A percentile compares a stretch with the other conserved stretches of the same genome.
Conservation (phyloP, 92 coral and sea anemone genomes). For the Actinostola sp. region DNA sequence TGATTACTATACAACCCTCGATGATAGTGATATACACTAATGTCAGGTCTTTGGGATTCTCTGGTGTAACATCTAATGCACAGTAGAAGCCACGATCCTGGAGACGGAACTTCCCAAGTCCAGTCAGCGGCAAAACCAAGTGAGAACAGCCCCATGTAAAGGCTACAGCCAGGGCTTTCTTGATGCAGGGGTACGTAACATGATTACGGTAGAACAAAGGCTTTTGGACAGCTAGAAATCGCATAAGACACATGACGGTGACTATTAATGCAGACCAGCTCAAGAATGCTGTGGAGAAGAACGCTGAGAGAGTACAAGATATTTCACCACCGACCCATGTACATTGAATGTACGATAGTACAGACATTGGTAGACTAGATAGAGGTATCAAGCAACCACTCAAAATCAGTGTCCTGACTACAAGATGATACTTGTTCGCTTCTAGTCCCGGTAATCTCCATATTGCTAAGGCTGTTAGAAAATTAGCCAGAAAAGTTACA, state of each 20-base stretch:
- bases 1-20: slow-evolving; percentile 68
- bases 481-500: slow-evolving; percentile 60
- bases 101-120: slow-evolving; percentile 76
- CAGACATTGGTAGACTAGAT: slow-evolving; percentile 67
- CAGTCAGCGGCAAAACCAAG: slow-evolving; percentile 63
- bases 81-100: slow-evolving; percentile 76
- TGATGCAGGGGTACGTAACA: slow-evolving; percentile 59
- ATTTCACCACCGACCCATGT: slow-evolving; percentile 77
- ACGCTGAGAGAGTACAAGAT: slow-evolving; percentile 74
- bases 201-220: slow-evolving; percentile 83
- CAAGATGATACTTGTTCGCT: slow-evolving; percentile 74
- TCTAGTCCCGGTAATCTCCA: slow-evolving; percentile 75
- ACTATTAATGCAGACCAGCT: slow-evolving; percentile 86
- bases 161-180: slow-evolving; percentile 48
- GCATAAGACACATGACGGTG: slow-evolving; percentile 67
- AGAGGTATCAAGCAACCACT: slow-evolving; percentile 69
- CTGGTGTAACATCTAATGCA: slow-evolving; percentile 70
- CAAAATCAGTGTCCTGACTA: slow-evolving; percentile 69
- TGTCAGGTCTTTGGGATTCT: slow-evolving; percentile 36
- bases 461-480: slow-evolving; percentile 68
- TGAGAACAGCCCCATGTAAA: slow-evolving; percentile 73
- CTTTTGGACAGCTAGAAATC: slow-evolving; percentile 78
- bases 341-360: slow-evolving; percentile 67
- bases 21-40: slow-evolving; percentile 68
- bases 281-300: slow-evolving; percentile 69